Percentiles rank a stretch among this genome's conserved stretches.
Evolutionary conservation across 2,113 vertebrate genomes (phyloP).

Genomic region (Bufo bufo): DNA sequence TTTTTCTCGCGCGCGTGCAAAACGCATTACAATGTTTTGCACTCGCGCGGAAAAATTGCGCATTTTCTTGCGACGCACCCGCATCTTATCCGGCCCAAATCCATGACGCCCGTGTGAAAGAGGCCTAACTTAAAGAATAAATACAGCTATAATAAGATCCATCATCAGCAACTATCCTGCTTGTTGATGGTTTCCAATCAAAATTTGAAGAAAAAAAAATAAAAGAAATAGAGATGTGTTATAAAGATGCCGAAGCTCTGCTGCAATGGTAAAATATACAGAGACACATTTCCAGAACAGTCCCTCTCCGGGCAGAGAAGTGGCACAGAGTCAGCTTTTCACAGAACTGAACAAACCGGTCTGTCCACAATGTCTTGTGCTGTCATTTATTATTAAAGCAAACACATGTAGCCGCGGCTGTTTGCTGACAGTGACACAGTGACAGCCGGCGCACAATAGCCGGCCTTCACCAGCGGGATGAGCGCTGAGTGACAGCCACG

Average conservation of each 20-base stretch:
- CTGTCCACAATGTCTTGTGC: constrained; percentile 54
- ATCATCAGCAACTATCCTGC: background rate
- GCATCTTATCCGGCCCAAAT: too few species aligned
- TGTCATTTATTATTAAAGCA: constrained; percentile 66
- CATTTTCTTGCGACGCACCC: too few species aligned
- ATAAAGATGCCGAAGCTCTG: too few species aligned
- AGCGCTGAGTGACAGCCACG: constrained; percentile 50
- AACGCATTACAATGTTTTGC: too few species aligned
- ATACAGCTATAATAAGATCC: background rate
- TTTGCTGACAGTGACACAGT: constrained; percentile 59
- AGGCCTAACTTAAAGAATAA: background rate
- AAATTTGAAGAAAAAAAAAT: background rate
- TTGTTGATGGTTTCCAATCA: background rate
- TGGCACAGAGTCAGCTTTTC: constrained; percentile 34
- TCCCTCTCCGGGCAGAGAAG: background rate
- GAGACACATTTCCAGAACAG: background rate
- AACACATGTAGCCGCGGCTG: constrained; percentile 67
- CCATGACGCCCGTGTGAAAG: too few species aligned
- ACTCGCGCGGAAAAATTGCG: too few species aligned
- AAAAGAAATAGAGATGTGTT: too few species aligned
- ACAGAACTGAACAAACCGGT: constrained; percentile 63
- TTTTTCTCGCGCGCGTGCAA: too few species aligned
- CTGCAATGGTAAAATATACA: too few species aligned
- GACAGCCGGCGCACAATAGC: constrained; percentile 58
- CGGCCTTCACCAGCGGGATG: constrained; percentile 53